phyloP scores from a whole-genome alignment of 2,888 invertebrate genomes.

The Brachyopa scutellaris region DNA sequence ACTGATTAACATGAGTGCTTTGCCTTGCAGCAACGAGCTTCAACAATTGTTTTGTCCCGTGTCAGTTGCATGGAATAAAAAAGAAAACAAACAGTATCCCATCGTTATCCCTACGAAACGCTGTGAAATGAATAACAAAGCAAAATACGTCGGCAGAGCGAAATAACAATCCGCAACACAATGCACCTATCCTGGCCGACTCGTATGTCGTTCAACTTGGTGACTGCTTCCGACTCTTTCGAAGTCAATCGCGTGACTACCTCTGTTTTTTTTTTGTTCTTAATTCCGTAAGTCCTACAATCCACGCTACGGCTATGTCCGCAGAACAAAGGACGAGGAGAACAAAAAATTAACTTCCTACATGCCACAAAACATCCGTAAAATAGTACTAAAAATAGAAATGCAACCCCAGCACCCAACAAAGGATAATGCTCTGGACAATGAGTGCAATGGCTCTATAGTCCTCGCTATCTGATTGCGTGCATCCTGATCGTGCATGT shows the following conservation, averaged over 20 bases:
- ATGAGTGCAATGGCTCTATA: slow-evolving; percentile 11
- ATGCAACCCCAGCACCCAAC: neutral
- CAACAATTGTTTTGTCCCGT: neutral
- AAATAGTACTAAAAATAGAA: slow-evolving; percentile 14
- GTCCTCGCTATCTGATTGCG: slow-evolving; percentile 22
- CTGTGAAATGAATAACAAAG: too few relatives aligned
- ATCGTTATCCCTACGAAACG: neutral
- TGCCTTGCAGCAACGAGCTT: neutral
- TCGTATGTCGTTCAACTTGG: slow-evolving; percentile 35
- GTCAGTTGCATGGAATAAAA: neutral
- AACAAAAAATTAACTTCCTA: slow-evolving; percentile 10
- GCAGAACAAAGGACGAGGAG: neutral
- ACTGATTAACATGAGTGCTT: slow-evolving; percentile 5
- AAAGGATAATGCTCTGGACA: slow-evolving; percentile 2
- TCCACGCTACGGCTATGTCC: neutral
- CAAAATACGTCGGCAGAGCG: neutral
- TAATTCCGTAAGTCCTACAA: slow-evolving; percentile 10
- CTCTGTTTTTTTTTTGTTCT: slow-evolving; percentile 6
- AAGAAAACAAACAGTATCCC: neutral
- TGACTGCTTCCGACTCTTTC: slow-evolving; percentile 6
- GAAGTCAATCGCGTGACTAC: slow-evolving; percentile 46
- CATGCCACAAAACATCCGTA: slow-evolving; percentile 14
- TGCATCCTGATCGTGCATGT: slow-evolving; percentile 42
- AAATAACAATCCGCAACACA: slow-evolving; percentile 14
- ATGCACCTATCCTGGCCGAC: slow-evolving; percentile 17